Evolutionary conservation across 2,797 vertebrate species (phyloP).

Genomic region (Ceryle rudis): DNA sequence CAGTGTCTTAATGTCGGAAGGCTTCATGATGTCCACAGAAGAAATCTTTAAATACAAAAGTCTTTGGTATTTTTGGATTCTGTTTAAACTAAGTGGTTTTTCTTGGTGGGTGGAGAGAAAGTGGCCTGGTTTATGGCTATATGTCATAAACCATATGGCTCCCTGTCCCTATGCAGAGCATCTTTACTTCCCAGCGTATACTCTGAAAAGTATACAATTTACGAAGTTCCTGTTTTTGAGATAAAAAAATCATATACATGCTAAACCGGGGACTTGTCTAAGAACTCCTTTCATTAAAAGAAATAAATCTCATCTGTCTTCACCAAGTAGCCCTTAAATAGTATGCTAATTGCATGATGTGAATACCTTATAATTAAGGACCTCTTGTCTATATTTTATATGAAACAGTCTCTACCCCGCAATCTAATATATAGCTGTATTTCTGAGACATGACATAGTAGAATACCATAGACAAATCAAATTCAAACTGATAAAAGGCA

Average conservation of each 20-base stretch:
- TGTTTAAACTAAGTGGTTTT: not conserved
- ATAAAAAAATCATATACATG: not conserved
- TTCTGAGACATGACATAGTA: not conserved
- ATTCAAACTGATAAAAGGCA: not conserved
- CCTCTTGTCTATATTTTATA: not conserved
- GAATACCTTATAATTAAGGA: not conserved
- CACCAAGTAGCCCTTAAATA: not conserved
- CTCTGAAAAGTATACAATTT: not conserved
- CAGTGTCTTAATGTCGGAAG: not conserved
- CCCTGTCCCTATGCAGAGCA: not conserved
- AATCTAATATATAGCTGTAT: not conserved
- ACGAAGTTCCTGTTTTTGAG: not conserved
- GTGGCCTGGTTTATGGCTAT: not conserved
- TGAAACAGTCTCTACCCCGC: not conserved
- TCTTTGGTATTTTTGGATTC: not conserved
- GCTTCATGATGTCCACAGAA: not conserved
- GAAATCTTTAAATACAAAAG: not conserved
- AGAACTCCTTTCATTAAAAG: not conserved
- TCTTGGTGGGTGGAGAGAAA: not conserved
- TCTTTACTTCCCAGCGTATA: not conserved
- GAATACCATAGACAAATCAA: not conserved
- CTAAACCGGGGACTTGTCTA: not conserved
- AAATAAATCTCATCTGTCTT: not conserved
- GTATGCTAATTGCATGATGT: not conserved
- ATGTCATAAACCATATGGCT: not conserved